Evolutionary conservation across 2,113 vertebrate genomes (phyloP), one percentile per base, ranked within the genome.

Genomic region (Ochotona curzoniae): DNA sequence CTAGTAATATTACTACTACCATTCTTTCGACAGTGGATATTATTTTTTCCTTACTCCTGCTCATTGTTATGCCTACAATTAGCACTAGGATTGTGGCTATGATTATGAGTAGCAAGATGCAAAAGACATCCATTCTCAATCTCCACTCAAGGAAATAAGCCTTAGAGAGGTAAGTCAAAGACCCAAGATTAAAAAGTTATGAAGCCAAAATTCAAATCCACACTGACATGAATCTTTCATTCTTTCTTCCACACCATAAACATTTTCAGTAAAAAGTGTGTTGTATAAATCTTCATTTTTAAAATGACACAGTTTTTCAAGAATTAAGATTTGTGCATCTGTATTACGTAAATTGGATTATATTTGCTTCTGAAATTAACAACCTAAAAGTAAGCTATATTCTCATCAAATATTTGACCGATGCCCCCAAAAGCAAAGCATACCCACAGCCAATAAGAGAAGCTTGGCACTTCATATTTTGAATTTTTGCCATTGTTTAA

Each of bases 401-500:
- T 81, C 26, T 25, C 83, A 32, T 93, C 63, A 84, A 94, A 93
- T 94, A 89, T 64, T 96, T 96, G 64, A 66, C 87, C 69, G 83
- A 87, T 93, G 47, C 38, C 69, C 63, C 49, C 49, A 87, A 91
- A 93, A 69, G 13, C 54, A 89, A 93, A 57, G 13, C 30, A 79
- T 67, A 63, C 38, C 28, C 49, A 82, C 25, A 91, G 81, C 81
- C 84, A 96, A 61, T 4, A 74, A 83, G 51, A 93, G 83, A 63
- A 93, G 82, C 78, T 86, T 97, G 81, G 25, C 12, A 70, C 32
- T 79, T 94, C 82, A 90, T 93, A 93, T 18, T 96, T 73, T 94
- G 87, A 95, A 90, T 95, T 93, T 92, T 94, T 93, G 93, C 88
- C 93, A 91, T 76, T 96, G 88, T 93, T 96, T 96, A 95, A 97